Conservation (phyloP, 2,888 invertebrate genomes). For the Agrotis clavis region DNA sequence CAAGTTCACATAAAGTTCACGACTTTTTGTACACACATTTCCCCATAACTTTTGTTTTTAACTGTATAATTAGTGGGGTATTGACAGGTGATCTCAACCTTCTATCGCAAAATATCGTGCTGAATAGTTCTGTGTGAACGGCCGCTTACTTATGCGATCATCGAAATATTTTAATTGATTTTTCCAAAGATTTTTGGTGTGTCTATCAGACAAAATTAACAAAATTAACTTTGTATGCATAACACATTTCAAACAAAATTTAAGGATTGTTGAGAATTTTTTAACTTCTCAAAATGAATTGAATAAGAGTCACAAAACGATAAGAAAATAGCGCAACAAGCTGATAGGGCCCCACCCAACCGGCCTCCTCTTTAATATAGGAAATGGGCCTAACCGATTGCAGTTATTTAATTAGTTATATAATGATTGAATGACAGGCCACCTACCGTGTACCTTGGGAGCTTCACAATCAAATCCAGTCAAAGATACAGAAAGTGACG, state of each 20-base stretch:
- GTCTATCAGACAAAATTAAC: too few species aligned
- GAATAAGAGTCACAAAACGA: too few species aligned
- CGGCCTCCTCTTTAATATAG: too few species aligned
- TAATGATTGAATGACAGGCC: constrained; percentile 72
- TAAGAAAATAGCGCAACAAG: too few species aligned
- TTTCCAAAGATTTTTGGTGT: too few species aligned
- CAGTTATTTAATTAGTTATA: neutral
- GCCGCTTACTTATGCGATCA: neutral
- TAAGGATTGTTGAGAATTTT: too few species aligned
- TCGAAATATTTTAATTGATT: too few species aligned
- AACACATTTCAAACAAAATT: too few species aligned
- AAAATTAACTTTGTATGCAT: too few species aligned
- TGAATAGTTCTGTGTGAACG: neutral
- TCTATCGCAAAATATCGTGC: neutral
- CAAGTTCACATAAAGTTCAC: neutral
- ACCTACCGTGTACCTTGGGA: constrained; percentile 96
- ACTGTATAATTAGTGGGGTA: neutral
- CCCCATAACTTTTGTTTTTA: constrained; percentile 4
- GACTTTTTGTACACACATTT: neutral
- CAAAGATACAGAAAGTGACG: constrained; percentile 98
- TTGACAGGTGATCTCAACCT: neutral
- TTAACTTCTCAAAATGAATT: too few species aligned
- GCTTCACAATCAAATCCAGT: constrained; percentile 98
- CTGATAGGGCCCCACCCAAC: too few species aligned
- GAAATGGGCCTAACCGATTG: too few species aligned